Conservation (phyloP, 2,797 vertebrate genomes). For the Xiphorhynchus erythropygius region DNA sequence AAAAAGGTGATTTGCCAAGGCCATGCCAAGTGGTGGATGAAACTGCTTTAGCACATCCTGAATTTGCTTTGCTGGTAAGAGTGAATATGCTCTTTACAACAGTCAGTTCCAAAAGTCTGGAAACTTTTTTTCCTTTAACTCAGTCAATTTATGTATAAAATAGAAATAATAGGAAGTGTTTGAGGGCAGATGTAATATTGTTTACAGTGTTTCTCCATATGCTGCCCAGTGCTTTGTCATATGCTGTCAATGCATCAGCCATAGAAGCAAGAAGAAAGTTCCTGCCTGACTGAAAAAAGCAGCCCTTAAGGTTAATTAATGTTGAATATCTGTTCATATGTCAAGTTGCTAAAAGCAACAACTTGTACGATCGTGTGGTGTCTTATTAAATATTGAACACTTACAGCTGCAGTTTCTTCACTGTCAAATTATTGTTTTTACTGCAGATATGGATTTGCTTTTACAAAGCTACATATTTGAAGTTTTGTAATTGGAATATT, state of each 20-base stretch:
- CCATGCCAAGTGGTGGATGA: not conserved
- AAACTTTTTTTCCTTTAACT: not conserved
- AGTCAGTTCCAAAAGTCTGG: not conserved
- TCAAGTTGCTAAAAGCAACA: not conserved
- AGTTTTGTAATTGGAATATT: not conserved
- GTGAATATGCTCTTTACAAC: not conserved
- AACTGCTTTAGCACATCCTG: not conserved
- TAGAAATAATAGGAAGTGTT: not conserved
- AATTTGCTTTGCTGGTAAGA: not conserved
- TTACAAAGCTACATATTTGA: not conserved
- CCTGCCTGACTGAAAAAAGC: not conserved
- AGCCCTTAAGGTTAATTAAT: not conserved
- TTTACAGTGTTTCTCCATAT: not conserved
- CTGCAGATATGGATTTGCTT: not conserved
- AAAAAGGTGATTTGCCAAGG: not conserved
- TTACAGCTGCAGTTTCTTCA: not conserved
- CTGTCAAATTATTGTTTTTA: not conserved
- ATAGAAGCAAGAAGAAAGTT: not conserved
- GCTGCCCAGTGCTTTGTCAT: not conserved
- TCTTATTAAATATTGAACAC: not conserved
- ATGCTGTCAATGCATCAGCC: not conserved
- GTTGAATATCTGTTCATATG: not conserved
- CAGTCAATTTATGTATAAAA: not conserved
- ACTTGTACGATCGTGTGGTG: not conserved
- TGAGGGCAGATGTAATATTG: not conserved